A percentile compares a stretch with the other conserved stretches of the same genome.
Conservation (phyloP, 2,888 invertebrate genomes). For the Caenorhabditis sp. region DNA sequence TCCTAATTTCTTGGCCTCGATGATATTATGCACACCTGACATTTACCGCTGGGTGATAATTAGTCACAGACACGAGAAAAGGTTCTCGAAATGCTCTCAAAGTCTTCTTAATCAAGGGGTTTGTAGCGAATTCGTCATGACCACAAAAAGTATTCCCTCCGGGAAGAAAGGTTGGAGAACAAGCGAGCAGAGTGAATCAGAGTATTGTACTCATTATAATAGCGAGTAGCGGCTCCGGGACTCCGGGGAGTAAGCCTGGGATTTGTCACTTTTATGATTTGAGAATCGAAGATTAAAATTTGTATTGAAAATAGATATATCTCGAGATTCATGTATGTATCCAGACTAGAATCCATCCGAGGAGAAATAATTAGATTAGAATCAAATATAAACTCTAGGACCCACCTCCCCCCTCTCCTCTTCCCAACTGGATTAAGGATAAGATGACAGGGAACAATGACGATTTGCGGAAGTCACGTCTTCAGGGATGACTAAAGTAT, state of each 20-base stretch:
- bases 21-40: background rate
- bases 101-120: background rate
- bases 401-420: no score
- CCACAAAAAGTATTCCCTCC: background rate
- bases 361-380: constrained; percentile 2
- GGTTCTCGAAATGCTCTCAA: constrained; percentile 3
- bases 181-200: constrained; percentile 26
- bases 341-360: no score
- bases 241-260: constrained; percentile 4
- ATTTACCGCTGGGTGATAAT: background rate
- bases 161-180: constrained; percentile 15
- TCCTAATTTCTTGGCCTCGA: background rate
- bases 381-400: background rate
- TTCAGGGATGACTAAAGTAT: constrained; percentile 37
- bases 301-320: no score
- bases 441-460: background rate
- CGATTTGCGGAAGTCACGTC: constrained; percentile 33
- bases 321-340: no score
- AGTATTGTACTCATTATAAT: constrained; percentile 30
- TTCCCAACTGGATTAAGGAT: background rate
- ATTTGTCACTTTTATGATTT: constrained; percentile 30
- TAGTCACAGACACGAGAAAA: background rate
- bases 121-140: background rate
- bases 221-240: no score
- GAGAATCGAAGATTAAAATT: constrained; percentile 2